Conservation (phyloP, 2,888 invertebrate genomes). For the Chydorus sphaericus region DNA sequence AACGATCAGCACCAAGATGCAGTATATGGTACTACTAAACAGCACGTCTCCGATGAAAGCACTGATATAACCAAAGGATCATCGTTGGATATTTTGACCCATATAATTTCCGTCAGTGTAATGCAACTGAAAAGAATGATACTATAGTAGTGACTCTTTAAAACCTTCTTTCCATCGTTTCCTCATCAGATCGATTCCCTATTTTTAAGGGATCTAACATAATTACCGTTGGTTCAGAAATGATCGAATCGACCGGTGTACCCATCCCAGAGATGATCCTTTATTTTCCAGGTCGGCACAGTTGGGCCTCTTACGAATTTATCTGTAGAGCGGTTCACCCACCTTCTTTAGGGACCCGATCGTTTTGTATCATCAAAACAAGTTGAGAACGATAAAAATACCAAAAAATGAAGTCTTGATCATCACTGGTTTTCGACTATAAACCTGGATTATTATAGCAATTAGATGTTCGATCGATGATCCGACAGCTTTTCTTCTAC, state of each 20-base stretch:
- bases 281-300: constrained; percentile 45
- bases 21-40: constrained; percentile 72
- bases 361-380: constrained; percentile 33
- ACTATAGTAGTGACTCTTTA: constrained; percentile 60
- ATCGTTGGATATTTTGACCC: constrained; percentile 42
- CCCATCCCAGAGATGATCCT: constrained; percentile 42
- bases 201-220: constrained; percentile 35
- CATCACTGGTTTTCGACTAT: not conserved
- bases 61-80: constrained; percentile 54
- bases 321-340: not conserved
- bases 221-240: constrained; percentile 41
- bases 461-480: constrained; percentile 23
- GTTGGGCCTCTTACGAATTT: constrained; percentile 35
- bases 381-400: not conserved
- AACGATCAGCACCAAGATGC: constrained; percentile 77
- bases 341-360: constrained; percentile 42
- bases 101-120: constrained; percentile 63
- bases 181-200: constrained; percentile 34
- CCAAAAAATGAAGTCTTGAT: not conserved
- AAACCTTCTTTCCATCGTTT: constrained; percentile 55
- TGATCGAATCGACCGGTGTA: constrained; percentile 24
- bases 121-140: constrained; percentile 41
- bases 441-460: constrained; percentile 24
- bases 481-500: constrained; percentile 59
- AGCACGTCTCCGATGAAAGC: constrained; percentile 80